phyloP scores from a whole-genome alignment of 1,140 invertebrate genomes.

The Saccostrea cuccullata region DNA sequence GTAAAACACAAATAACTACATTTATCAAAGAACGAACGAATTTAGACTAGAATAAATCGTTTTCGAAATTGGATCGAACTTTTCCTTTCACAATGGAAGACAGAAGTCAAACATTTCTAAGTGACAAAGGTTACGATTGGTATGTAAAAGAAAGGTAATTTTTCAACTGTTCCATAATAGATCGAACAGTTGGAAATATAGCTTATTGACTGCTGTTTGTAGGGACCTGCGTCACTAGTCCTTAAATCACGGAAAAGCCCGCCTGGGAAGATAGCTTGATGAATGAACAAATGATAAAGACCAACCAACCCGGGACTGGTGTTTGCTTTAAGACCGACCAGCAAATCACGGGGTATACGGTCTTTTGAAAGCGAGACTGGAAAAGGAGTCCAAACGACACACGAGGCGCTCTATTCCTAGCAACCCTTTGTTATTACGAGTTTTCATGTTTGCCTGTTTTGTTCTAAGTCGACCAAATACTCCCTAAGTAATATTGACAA shows the following conservation, averaged over 20 bases:
- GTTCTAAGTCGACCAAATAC: constrained; percentile 23
- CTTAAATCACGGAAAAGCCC: constrained; percentile 31
- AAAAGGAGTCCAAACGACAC: constrained; percentile 30
- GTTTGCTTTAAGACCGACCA: neutral
- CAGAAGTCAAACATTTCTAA: constrained; percentile 10
- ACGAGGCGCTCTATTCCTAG: constrained; percentile 32
- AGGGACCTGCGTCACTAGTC: constrained; percentile 18
- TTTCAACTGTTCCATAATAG: constrained; percentile 33
- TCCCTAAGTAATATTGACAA: constrained; percentile 43
- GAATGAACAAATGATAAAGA: constrained; percentile 23
- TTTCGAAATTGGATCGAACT: constrained; percentile 30
- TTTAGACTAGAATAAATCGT: constrained; percentile 26
- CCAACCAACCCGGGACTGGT: constrained; percentile 18
- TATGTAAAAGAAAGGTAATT: constrained; percentile 34
- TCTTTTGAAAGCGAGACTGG: constrained; percentile 25
- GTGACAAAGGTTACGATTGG: constrained; percentile 31
- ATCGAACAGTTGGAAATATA: constrained; percentile 17
- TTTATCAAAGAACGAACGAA: constrained; percentile 9
- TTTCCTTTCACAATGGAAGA: constrained; percentile 14
- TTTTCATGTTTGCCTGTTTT: constrained; percentile 37
- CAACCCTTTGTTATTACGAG: constrained; percentile 36
- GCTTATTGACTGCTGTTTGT: constrained; percentile 27
- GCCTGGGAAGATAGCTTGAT: constrained; percentile 34
- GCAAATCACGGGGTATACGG: constrained; percentile 7
- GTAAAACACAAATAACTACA: neutral